Percentiles rank a stretch among this genome's conserved stretches.
These are phyloP conservation scores for Eilema depressum DNA, from an alignment of 2,888 invertebrate species.

Conservation along the genomic window DNA sequence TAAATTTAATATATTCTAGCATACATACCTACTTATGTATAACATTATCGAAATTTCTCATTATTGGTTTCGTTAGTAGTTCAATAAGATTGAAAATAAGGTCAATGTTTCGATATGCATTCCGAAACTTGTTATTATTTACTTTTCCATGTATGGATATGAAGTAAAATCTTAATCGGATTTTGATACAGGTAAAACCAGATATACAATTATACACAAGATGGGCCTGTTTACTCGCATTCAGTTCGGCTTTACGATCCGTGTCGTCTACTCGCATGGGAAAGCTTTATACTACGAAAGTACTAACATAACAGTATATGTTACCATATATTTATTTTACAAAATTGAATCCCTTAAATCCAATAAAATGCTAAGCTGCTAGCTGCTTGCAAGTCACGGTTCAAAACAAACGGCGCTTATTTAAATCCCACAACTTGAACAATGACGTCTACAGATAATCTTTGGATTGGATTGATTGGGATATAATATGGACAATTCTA, in stretches of 20 bases:
- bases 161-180: constrained; percentile 18
- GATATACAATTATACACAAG: constrained; percentile 39
- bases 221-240: constrained; percentile 36
- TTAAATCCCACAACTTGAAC: not conserved
- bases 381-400: not conserved
- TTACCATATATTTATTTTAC: constrained; percentile 63
- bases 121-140: constrained; percentile 16
- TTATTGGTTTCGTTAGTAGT: not conserved
- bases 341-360: constrained; percentile 50
- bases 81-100: constrained; percentile 11
- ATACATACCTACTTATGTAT: not conserved
- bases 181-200: constrained; percentile 20
- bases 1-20: not conserved
- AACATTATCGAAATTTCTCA: constrained; percentile 2
- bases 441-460: not conserved
- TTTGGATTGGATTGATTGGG: not conserved
- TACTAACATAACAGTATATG: constrained; percentile 60
- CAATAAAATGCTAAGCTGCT: not conserved
- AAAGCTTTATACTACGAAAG: constrained; percentile 48
- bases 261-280: constrained; percentile 48
- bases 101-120: constrained; percentile 15
- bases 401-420: not conserved
- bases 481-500: no score
- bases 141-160: constrained; percentile 6
- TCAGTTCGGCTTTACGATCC: constrained; percentile 44